A percentile compares a stretch with the other conserved stretches of the same genome.
phyloP scores from a whole-genome alignment of 2,113 vertebrate species.

The Oryzias woworae region DNA sequence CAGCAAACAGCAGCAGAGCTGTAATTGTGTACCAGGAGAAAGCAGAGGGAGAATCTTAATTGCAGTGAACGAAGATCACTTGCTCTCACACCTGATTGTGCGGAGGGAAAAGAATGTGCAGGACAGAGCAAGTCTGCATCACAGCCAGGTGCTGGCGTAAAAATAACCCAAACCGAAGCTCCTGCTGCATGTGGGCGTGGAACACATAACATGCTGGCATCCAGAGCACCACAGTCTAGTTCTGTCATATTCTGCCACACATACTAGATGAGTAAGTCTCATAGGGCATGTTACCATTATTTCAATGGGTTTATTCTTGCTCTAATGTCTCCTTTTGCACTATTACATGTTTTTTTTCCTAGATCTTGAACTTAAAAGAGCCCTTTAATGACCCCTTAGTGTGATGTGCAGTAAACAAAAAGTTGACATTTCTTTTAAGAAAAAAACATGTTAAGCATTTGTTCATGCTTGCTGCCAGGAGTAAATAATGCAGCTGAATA shows the following conservation, averaged over 20 bases:
- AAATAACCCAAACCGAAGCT: slow-evolving; percentile 80
- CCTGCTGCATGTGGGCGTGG: slow-evolving; percentile 56
- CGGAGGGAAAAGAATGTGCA: slow-evolving; percentile 74
- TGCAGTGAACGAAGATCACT: slow-evolving; percentile 89
- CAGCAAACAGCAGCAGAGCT: slow-evolving; percentile 87
- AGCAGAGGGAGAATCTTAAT: slow-evolving; percentile 93
- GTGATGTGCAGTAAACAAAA: slow-evolving; percentile 16
- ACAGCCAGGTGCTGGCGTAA: slow-evolving; percentile 89
- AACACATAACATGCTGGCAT: slow-evolving; percentile 76
- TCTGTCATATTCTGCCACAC: slow-evolving; percentile 77
- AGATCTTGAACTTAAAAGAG: slow-evolving; percentile 22
- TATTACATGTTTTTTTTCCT: not conserved
- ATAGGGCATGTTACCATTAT: slow-evolving; percentile 82
- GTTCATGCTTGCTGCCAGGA: not conserved
- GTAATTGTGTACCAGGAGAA: slow-evolving; percentile 95
- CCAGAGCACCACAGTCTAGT: slow-evolving; percentile 78
- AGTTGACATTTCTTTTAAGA: slow-evolving; percentile 24
- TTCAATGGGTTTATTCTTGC: slow-evolving; percentile 69
- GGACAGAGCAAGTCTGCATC: slow-evolving; percentile 75
- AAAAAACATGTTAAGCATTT: not conserved
- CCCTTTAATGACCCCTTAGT: slow-evolving; percentile 10
- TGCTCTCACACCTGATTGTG: slow-evolving; percentile 86
- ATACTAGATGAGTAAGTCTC: slow-evolving; percentile 55
- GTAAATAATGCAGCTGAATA: not conserved
- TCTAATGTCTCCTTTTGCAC: slow-evolving; percentile 28